Percentiles rank a stretch among this genome's conserved stretches.
These are phyloP conservation scores for Ricordea florida DNA, from an alignment of 92 coral and sea anemone genomes.

Conservation along the genomic window DNA sequence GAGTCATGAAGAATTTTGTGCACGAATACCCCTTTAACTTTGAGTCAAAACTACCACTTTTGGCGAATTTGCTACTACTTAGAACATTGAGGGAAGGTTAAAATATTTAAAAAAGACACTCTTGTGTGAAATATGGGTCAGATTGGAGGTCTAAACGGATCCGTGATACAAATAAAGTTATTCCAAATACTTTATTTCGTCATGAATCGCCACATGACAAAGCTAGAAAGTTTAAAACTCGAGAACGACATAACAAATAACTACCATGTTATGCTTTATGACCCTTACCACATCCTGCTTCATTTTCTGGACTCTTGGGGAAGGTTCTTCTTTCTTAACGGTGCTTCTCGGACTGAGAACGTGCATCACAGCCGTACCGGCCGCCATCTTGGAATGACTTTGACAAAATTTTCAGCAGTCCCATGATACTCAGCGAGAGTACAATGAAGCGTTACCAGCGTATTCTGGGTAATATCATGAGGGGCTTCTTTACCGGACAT, in stretches of 20 bases:
- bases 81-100: background rate
- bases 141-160: background rate
- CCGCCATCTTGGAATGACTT: constrained; percentile 99
- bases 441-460: constrained; percentile 15
- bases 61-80: too few relatives aligned
- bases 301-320: constrained; percentile 71
- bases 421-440: constrained; percentile 58
- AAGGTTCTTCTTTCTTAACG: constrained; percentile 80
- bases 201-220: constrained; percentile 41
- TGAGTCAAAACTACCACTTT: too few relatives aligned
- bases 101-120: background rate
- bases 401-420: constrained; percentile 60
- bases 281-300: constrained; percentile 74
- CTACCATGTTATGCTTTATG: background rate
- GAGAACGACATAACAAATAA: background rate
- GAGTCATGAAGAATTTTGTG: too few relatives aligned
- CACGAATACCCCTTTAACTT: too few relatives aligned
- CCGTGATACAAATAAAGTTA: background rate
- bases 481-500: too few relatives aligned
- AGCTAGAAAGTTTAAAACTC: background rate
- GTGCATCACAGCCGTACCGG: constrained; percentile 97
- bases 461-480: constrained; percentile 16
- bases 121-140: background rate
- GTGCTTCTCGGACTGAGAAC: constrained; percentile 82
- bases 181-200: constrained; percentile 38